Evolutionary conservation across 2,888 invertebrate genomes (phyloP).

Genomic region (Shargacucullia verbasci): DNA sequence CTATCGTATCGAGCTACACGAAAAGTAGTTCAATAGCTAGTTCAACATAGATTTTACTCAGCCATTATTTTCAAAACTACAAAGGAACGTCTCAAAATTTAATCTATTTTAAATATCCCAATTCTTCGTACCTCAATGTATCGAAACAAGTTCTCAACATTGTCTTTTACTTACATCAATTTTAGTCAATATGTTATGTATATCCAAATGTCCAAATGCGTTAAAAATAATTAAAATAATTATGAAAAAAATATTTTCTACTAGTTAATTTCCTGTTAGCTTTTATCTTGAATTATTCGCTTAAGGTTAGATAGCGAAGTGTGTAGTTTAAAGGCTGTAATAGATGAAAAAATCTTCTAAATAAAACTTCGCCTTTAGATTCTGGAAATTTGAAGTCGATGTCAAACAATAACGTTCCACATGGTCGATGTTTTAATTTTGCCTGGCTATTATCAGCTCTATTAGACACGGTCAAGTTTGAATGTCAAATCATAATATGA

Average conservation of each 20-base stretch:
- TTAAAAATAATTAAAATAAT: neutral
- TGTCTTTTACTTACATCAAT: neutral
- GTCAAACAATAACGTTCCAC: constrained; percentile 58
- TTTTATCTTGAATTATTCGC: too few relatives aligned
- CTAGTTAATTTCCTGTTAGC: neutral
- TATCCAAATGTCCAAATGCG: neutral
- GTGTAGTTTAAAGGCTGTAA: too few relatives aligned
- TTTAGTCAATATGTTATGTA: neutral
- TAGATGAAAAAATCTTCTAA: neutral
- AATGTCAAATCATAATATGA: constrained; percentile 70
- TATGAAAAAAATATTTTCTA: neutral
- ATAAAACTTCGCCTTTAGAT: constrained; percentile 60
- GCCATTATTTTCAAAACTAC: too few relatives aligned
- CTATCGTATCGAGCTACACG: too few relatives aligned
- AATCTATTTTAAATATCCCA: neutral
- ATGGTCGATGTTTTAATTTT: constrained; percentile 67
- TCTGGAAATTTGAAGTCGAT: constrained; percentile 64
- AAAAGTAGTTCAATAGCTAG: too few relatives aligned
- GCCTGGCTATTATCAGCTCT: constrained; percentile 64
- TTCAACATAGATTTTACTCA: too few relatives aligned
- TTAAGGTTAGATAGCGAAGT: too few relatives aligned
- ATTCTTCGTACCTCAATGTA: constrained; percentile 19
- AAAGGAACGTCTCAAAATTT: too few relatives aligned
- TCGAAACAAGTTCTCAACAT: neutral
- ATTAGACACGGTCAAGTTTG: constrained; percentile 85